Conservation (phyloP, 2,113 vertebrate species). For the Coreoperca whiteheadi region DNA sequence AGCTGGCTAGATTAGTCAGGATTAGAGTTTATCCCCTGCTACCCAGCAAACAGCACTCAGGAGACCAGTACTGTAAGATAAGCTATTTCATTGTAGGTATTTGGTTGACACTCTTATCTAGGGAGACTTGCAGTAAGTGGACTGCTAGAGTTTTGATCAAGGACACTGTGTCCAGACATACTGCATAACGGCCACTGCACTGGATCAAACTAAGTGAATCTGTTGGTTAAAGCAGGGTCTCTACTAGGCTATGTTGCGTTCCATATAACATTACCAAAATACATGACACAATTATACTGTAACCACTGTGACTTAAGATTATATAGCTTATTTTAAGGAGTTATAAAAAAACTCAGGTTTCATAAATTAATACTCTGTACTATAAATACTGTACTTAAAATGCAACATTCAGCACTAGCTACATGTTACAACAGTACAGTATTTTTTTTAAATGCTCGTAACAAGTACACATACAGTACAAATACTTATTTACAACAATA, state of each 20-base stretch:
- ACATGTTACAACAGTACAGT: neutral
- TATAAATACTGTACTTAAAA: no score
- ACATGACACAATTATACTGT: no score
- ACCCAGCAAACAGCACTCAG: constrained; percentile 57
- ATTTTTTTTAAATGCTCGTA: no score
- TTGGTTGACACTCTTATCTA: constrained; percentile 55
- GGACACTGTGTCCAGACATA: neutral
- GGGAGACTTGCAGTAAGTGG: neutral
- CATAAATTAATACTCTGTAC: no score
- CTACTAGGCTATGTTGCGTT: neutral
- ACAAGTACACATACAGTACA: no score
- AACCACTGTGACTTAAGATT: neutral
- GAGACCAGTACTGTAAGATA: constrained; percentile 42
- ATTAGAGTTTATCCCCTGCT: constrained; percentile 73
- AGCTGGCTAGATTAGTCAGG: constrained; percentile 71
- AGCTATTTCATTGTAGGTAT: constrained; percentile 48
- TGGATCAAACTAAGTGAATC: neutral
- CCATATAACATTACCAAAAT: neutral
- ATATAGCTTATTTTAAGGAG: no score
- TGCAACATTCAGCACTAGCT: neutral
- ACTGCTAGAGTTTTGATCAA: neutral
- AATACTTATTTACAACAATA: no score
- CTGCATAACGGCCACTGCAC: neutral
- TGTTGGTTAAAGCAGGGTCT: neutral
- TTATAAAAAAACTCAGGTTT: neutral